phyloP scores from a whole-genome alignment of 2,113 vertebrate species.

The Pygoscelis adeliae region DNA sequence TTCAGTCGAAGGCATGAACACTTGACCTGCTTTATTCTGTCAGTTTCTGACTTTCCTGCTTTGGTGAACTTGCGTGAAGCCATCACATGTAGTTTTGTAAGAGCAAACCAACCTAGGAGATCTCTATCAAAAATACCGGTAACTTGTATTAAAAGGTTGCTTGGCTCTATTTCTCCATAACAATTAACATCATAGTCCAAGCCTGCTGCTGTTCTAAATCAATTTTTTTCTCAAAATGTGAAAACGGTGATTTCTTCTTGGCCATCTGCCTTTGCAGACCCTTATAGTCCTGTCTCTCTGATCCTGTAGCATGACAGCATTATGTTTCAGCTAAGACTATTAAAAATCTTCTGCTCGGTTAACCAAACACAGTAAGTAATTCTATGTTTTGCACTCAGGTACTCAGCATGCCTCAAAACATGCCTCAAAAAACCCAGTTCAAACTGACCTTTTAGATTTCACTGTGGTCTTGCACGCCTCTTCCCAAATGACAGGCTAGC shows the following conservation, averaged over 20 bases:
- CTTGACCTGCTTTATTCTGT: constrained; percentile 17
- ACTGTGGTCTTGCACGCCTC: too few relatives aligned
- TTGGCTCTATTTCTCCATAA: background rate
- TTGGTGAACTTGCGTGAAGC: background rate
- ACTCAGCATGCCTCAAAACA: background rate
- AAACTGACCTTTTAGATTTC: background rate
- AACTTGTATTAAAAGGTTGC: background rate
- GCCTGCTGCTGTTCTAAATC: background rate
- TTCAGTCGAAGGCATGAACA: background rate
- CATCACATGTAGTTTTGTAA: background rate
- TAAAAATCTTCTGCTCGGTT: background rate
- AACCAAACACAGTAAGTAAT: background rate
- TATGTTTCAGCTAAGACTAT: background rate
- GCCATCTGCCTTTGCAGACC: background rate
- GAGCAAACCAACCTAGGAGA: background rate
- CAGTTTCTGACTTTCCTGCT: background rate
- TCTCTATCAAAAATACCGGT: background rate
- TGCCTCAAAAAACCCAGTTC: background rate
- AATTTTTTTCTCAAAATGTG: background rate
- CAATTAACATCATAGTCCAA: background rate
- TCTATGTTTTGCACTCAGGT: background rate
- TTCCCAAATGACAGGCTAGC: background rate
- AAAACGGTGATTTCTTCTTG: background rate
- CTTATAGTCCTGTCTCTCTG: background rate
- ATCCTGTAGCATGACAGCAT: background rate